A percentile compares a stretch with the other conserved stretches of the same genome.
Conservation (phyloP, 2,113 vertebrate genomes). For the Tympanuchus pallidicinctus region DNA sequence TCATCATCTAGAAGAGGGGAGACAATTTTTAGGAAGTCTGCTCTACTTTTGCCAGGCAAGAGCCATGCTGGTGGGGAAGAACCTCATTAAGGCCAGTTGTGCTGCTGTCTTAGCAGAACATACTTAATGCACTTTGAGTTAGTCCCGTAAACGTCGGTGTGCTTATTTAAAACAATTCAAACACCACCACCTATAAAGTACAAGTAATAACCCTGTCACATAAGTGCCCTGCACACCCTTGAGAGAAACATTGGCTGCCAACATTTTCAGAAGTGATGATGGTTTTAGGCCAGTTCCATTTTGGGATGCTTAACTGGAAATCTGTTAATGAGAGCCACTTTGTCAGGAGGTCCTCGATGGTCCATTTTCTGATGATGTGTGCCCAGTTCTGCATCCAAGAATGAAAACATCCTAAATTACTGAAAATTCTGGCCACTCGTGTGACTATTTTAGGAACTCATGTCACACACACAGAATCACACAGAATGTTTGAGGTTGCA, state of each 20-base stretch:
- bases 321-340: conserved; percentile 2
- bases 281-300: conserved; percentile 48
- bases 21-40: conserved; percentile 7
- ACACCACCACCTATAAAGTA: background rate
- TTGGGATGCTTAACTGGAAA: conserved; percentile 42
- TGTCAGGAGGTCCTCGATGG: conserved; percentile 40
- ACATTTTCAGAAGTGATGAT: conserved; percentile 35
- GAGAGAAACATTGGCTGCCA: background rate
- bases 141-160: conserved; percentile 12
- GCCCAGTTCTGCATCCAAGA: conserved; percentile 36
- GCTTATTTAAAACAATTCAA: conserved; percentile 34
- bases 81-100: conserved; percentile 13
- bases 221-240: background rate
- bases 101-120: background rate
- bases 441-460: conserved; percentile 33
- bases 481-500: background rate
- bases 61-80: background rate
- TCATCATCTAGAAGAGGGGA: background rate
- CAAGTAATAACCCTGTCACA: background rate
- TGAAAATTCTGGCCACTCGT: background rate
- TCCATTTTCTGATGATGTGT: conserved; percentile 40
- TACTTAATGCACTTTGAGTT: background rate
- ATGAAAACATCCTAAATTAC: conserved; percentile 37
- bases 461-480: background rate
- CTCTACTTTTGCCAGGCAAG: background rate